Percentiles rank a stretch among this genome's conserved stretches.
Evolutionary conservation across 1,140 invertebrate species (phyloP).

Genomic region (Danaus plexippus): DNA sequence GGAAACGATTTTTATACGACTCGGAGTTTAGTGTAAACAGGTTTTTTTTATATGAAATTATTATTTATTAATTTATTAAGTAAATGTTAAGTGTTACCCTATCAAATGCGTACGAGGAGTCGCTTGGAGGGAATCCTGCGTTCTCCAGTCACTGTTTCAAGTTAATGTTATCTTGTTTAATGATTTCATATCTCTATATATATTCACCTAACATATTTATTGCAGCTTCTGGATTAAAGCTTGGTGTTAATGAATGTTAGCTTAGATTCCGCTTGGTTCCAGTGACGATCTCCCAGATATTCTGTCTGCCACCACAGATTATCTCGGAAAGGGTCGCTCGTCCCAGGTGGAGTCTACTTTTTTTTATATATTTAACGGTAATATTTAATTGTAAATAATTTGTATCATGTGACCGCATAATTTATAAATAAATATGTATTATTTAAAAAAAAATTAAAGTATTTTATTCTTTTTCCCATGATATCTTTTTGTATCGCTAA

Average conservation of each 20-base stretch:
- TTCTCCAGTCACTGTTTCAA: constrained; percentile 63
- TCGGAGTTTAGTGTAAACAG: constrained; percentile 61
- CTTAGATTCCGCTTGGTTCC: constrained; percentile 21
- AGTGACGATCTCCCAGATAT: constrained; percentile 27
- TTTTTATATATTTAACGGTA: constrained; percentile 67
- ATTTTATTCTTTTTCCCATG: constrained; percentile 23
- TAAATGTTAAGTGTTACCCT: constrained; percentile 65
- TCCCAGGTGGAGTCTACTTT: constrained; percentile 30
- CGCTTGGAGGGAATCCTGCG: constrained; percentile 40
- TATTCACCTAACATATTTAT: constrained; percentile 52
- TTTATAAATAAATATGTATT: constrained; percentile 69
- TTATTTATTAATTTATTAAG: constrained; percentile 65
- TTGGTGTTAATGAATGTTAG: constrained; percentile 59
- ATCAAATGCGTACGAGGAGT: constrained; percentile 60
- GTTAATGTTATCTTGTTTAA: constrained; percentile 50
- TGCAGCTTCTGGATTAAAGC: constrained; percentile 57
- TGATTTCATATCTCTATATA: constrained; percentile 43
- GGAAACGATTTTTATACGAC: constrained; percentile 61
- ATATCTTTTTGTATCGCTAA: neutral
- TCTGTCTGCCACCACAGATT: constrained; percentile 48
- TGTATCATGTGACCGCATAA: constrained; percentile 65
- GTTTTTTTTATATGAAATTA: constrained; percentile 54
- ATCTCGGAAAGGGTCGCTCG: constrained; percentile 22
- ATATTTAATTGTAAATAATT: constrained; percentile 69
- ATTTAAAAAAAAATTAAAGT: constrained; percentile 41